Base-by-base conservation (phyloP, 2,113 vertebrate genomes). In the Nycticryphes semicollaris region DNA sequence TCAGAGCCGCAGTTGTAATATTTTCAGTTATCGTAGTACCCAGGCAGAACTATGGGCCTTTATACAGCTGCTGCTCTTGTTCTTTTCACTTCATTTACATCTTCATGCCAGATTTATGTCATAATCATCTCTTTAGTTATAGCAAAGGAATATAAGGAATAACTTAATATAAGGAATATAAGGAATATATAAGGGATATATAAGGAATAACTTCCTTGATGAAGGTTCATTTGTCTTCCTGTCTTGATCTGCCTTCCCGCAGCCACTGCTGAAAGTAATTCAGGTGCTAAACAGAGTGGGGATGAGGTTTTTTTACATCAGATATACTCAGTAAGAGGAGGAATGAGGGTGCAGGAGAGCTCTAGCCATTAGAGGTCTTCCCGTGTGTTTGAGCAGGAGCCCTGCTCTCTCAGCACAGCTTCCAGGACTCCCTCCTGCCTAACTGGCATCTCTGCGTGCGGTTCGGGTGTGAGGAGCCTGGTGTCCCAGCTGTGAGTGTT, bases 401-500 rank as follows among this genome's bases (percentile, higher is more conserved):
- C 70, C 18, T 51, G 27, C 60, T 56, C 20, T 15, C 21, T 35
- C 3, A 31, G n/a, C 24, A 8, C 19, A 3, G 35, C 10, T 47
- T 43, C 21, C 8, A 4, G 28, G 50, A 23, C 45, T 66, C 51
- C 17, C 15, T 21, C 30, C 21, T 24, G 56, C 18, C 0, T 24
- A 1, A 37, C 33, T 48, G 41, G 57, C 79, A 57, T 14, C 31
- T 37, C 18, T 35, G 39, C 33, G 39, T 19, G 43, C 43, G 19
- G 64, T 5, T 18, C 23, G 22, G 33, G 8, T 15, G 47, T 16
- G 68, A 12, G 10, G 31, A 81, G 30, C 69, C 64, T 2, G 60
- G 33, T 37, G 3, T 74, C 5, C 15, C n/a, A 1, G 1, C 2
- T 6, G 35, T 7, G 27, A 17, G 43, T 39, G 3, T 12, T 39